Base-by-base conservation (phyloP, 1,140 invertebrate species). In the Oryctes rhinoceros region DNA sequence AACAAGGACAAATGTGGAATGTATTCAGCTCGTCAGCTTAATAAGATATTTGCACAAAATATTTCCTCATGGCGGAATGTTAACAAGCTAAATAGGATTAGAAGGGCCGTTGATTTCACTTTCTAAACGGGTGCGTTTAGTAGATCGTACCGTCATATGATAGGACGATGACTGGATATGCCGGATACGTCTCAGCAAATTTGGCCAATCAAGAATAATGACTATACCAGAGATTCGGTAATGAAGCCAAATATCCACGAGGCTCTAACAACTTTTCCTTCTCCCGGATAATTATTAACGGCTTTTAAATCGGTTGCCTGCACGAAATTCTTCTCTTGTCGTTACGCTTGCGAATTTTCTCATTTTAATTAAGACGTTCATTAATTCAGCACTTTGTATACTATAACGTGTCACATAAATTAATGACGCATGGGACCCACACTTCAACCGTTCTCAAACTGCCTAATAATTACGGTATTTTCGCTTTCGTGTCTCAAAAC, bases 31-130 rank as follows among this genome's bases (percentile, higher is more conserved):
- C 65, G 65, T 71, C 65, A 71, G 65, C 24, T 71, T 71, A 71
- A 71, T 24, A 24, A 20, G 24, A 71, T 71, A 71, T 71, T 71
- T 71, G 24, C 65, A 71, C 24, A 71, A 71, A 35, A 71, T 71
- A 71, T 71, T 71, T 71, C 35, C 65, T 71, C 30, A 71, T 71
- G 65, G 35, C 65, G 65, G 65, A 71, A 71, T 71, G 65, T 71
- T 71, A 71, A 71, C 65, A 71, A 71, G 65, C 6, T 71, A 71
- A 71, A 71, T 71, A 71, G 24, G 65, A 71, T 71, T 71, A 71
- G 24, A 37, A 24, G 65, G 53, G 2, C 53, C 9, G 65, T 13
- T 18, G 65, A 71, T 24, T 71, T 71, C 53, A 24, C 18, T 71
- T 71, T 24, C 65, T 24, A 71, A 71, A 24, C 20, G 65, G 20